Percentiles rank a stretch among this genome's conserved stretches.
Conservation (phyloP, 2,797 vertebrate genomes). For the Crocidura indochinensis region DNA sequence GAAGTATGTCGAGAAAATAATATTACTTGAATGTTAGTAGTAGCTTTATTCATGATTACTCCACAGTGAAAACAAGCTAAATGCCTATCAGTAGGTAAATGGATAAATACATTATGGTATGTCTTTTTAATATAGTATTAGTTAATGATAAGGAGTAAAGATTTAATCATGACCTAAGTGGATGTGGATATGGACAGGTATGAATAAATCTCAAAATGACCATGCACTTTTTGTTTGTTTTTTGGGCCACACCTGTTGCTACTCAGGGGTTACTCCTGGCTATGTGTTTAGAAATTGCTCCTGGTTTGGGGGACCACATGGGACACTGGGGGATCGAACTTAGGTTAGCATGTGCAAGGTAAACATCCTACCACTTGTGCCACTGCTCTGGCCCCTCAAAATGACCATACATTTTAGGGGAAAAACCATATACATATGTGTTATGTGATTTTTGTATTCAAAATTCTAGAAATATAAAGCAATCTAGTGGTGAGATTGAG, state of each 20-base stretch:
- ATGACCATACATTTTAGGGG: not conserved
- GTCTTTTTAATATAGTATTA: conserved; percentile 1
- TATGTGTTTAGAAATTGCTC: too few relatives aligned
- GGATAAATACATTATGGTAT: conserved; percentile 44
- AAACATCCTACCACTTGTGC: too few relatives aligned
- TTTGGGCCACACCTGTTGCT: too few relatives aligned
- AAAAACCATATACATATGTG: not conserved
- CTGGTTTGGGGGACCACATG: too few relatives aligned
- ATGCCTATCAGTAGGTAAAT: conserved; percentile 35
- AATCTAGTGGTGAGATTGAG: not conserved
- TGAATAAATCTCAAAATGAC: conserved; percentile 28
- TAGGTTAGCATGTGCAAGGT: too few relatives aligned
- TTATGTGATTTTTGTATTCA: not conserved
- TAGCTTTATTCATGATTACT: conserved; percentile 19
- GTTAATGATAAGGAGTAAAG: conserved; percentile 34
- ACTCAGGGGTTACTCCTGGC: too few relatives aligned
- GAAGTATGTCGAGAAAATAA: not conserved
- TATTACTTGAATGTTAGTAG: conserved; percentile 29
- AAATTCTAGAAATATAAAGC: conserved; percentile 28
- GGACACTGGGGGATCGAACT: too few relatives aligned
- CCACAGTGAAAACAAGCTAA: conserved; percentile 17
- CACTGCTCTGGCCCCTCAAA: too few relatives aligned
- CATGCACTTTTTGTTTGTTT: not conserved
- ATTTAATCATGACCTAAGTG: not conserved
- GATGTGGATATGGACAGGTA: not conserved